Evolutionary conservation across 2,797 vertebrate species (phyloP).

Genomic region (Enteromius trimaculatus): DNA sequence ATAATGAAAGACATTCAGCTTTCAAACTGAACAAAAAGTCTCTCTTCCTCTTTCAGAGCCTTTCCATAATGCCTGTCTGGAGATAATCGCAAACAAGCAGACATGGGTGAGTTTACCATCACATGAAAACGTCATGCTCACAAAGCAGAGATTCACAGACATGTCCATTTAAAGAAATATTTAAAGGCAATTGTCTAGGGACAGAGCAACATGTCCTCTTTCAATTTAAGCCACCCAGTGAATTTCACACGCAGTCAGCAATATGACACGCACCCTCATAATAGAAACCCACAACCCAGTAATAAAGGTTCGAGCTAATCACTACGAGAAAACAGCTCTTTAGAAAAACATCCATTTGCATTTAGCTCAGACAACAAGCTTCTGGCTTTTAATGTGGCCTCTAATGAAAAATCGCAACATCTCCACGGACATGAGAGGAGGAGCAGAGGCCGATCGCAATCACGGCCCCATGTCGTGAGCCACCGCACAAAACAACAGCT

Average conservation of each 20-base stretch:
- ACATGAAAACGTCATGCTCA: conserved; percentile 33
- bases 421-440: conserved; percentile 32
- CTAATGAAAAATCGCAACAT: conserved; percentile 40
- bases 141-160: neutral
- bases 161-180: conserved; percentile 10
- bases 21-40: conserved; percentile 43
- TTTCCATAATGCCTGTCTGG: conserved; percentile 40
- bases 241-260: conserved; percentile 24
- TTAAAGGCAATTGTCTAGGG: conserved; percentile 11
- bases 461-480: neutral
- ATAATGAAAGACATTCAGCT: conserved; percentile 21
- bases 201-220: conserved; percentile 15
- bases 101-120: conserved; percentile 43
- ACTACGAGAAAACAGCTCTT: conserved; percentile 38
- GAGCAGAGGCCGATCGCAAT: conserved; percentile 21
- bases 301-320: conserved; percentile 30
- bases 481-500: conserved; percentile 18
- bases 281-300: conserved; percentile 21
- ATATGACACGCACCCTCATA: conserved; percentile 1
- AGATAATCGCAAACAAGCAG: conserved; percentile 36
- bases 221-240: neutral
- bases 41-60: conserved; percentile 37
- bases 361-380: conserved; percentile 50
- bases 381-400: conserved; percentile 45
- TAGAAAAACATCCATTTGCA: conserved; percentile 57